Evolutionary conservation across 2,888 invertebrate genomes (phyloP), one percentile per base, ranked within the genome.

Genomic region (Drosophila monieri): DNA sequence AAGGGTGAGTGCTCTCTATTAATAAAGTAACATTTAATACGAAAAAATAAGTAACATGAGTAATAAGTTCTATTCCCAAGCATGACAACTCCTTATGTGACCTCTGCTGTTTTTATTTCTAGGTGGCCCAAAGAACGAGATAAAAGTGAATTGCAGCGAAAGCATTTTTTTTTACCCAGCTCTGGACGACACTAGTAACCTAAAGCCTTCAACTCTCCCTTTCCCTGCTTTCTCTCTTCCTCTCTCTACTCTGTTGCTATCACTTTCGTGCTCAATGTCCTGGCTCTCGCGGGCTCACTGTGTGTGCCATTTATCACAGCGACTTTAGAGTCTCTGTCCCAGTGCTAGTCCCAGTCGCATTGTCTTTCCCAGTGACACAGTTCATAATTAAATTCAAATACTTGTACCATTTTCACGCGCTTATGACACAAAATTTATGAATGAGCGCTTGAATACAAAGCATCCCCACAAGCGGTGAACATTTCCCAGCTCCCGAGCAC

Each of bases 361-460:
- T 83, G 84, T 83, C 77, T 74, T 21, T 62, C 37, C 62, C 57
- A 60, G 69, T 77, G 74, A 77, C 80, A 62, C 59, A 79, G 81
- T 79, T 84, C 79, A 85, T 84, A 84, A 84, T 84, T 84, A 84
- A 84, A 84, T 84, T 85, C 81, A 84, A 84, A 84, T 85, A 79
- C 84, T 84, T 78, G 79, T 74, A 76, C 74, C 73, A 77, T 77
- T 84, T 79, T 76, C 66, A 57, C 76, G 76, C 87, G 77, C 87
- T 87, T 85, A 79, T 74, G 85, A 74, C 77, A 76, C 68, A 56
- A 72, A 84, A 84, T 87, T 84, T 85, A 84, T 84, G 87, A 84
- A 84, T 84, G 77, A 84, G 52, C 39, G 44, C 47, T 43, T 60
- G 55, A 59, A 77, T 60, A 72, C 64, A 64, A 62, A 64, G 71